These are phyloP conservation scores for Arothron firmamentum DNA, from an alignment of 2,113 vertebrate species.

Conservation along the genomic window DNA sequence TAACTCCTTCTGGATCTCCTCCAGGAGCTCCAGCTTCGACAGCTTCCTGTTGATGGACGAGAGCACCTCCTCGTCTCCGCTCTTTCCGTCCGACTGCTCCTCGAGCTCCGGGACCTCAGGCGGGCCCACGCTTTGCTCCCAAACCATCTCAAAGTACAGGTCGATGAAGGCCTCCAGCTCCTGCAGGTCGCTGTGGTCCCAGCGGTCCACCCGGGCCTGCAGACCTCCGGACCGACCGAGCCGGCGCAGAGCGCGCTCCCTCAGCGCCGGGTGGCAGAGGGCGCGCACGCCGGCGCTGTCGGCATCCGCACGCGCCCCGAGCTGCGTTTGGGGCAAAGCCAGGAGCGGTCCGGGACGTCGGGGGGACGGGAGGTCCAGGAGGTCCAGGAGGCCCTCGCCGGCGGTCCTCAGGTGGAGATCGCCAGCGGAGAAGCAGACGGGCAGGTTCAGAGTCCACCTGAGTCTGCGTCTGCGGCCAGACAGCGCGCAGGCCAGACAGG, in stretches of 20 bases:
- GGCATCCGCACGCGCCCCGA: neutral
- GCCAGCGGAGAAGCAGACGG: neutral
- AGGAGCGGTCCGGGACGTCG: conserved; percentile 13
- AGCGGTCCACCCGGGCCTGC: conserved; percentile 58
- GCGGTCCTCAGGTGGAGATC: neutral
- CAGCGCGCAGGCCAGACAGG: conserved; percentile 3
- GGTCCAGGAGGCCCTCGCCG: neutral
- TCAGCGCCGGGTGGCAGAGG: conserved; percentile 34
- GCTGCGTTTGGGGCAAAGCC: conserved; percentile 14
- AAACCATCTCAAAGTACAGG: conserved; percentile 61
- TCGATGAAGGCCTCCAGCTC: conserved; percentile 74
- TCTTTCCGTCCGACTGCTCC: neutral
- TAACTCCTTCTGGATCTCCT: conserved; percentile 63
- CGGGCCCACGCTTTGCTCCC: conserved; percentile 49
- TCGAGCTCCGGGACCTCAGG: neutral
- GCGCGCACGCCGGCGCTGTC: neutral
- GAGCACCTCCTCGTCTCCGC: conserved; percentile 26
- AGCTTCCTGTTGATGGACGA: conserved; percentile 63
- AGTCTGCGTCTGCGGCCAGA: conserved; percentile 4
- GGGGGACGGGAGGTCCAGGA: neutral
- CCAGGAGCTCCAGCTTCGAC: conserved; percentile 66
- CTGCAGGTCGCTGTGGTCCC: conserved; percentile 62
- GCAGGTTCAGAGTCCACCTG: conserved; percentile 29
- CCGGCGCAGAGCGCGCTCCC: conserved; percentile 35
- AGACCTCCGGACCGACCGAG: conserved; percentile 34